Evolutionary conservation across 2,113 vertebrate species (phyloP).

Genomic region (Phylloscopus trochiloides): DNA sequence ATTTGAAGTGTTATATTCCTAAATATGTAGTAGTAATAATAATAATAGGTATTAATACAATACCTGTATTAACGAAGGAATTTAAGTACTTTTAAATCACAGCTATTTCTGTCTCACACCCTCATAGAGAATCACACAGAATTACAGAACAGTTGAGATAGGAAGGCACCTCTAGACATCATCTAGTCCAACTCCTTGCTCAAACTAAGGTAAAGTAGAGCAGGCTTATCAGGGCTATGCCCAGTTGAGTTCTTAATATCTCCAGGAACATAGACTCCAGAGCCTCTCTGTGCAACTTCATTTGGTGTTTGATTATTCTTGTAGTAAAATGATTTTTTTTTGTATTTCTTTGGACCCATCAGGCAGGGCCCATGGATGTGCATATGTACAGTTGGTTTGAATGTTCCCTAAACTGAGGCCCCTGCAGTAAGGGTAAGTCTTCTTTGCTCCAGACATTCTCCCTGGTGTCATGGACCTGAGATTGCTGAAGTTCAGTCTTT

Average conservation of each 20-base stretch:
- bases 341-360: background rate
- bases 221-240: background rate
- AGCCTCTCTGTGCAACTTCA: background rate
- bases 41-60: background rate
- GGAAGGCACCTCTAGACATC: background rate
- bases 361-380: background rate
- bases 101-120: background rate
- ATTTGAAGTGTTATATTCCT: background rate
- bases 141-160: background rate
- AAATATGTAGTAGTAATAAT: background rate
- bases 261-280: background rate
- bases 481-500: background rate
- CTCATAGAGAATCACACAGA: background rate
- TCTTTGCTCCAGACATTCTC: fast-evolving
- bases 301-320: background rate
- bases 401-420: background rate
- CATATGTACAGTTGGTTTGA: background rate
- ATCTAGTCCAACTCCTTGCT: background rate
- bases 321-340: background rate
- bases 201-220: background rate
- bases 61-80: background rate
- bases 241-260: background rate
- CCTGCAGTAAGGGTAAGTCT: background rate
- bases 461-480: background rate
- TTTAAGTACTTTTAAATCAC: background rate